Base-by-base conservation (phyloP, 2,888 invertebrate genomes). In the Lasioglossum lativentre region DNA sequence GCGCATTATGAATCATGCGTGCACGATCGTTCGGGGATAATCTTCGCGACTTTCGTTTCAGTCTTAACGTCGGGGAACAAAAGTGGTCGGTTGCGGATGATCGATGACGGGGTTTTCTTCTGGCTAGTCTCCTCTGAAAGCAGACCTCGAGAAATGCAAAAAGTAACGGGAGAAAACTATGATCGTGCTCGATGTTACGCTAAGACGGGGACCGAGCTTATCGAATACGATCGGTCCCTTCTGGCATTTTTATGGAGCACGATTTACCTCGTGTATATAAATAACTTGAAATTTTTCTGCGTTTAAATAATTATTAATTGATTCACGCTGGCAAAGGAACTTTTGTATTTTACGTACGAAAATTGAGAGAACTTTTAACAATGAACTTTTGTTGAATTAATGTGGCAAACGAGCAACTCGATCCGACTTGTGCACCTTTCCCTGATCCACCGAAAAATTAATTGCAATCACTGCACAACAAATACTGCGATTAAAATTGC, bases 21-120 rank as follows among this genome's bases (percentile, higher is more conserved):
- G 45, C 47, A 38, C 59, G 59, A 59, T 59, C 59, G 14, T 40
- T 59, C 40, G 42, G 30, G 16, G 42, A 10, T 38, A 52, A 27
- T 78, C 59, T 52, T 68, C 34, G 66, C 76, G 45, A 68, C 79
- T 23, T 81, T 81, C 70, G 47, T 42, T 19, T 76, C 76, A 76
- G 45, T 68, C 68, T 68, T 38, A 59, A 38, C 30, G 27, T 78
- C 59, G 38, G 38, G 38, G 70, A 56, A 45, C 19, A 56, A 42
- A 59, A 59, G 34, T 70, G 30, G 12, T 77, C 68, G 52, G 52
- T 80, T 30, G n/a, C 42, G 40, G 34, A 70, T 70, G 56, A 38
- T 80, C 78, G 34, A 59, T 27, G 59, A 59, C n/a, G 59, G 59
- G 59, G 14, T 27, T 59, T 59, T 34, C n/a, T 38, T 40, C 23